Conservation (phyloP, 1,140 invertebrate genomes). For the Hylaeus volcanicus region DNA sequence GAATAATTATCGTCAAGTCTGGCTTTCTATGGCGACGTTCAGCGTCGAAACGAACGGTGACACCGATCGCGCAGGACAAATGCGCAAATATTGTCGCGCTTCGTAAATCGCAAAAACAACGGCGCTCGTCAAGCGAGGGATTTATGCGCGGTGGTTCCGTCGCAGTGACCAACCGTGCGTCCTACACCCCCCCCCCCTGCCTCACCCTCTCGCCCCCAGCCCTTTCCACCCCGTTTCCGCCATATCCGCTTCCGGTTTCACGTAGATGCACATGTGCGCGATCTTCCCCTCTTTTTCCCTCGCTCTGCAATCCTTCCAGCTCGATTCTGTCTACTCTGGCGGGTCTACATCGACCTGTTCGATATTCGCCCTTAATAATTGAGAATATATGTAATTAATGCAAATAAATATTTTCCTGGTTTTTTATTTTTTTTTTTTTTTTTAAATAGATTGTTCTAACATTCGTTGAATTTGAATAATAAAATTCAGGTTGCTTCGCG, state of each 20-base stretch:
- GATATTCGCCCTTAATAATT: too few relatives aligned
- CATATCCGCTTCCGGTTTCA: slow-evolving; percentile 59
- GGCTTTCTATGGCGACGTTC: background rate
- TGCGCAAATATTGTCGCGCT: slow-evolving; percentile 60
- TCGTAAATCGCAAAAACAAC: slow-evolving; percentile 65
- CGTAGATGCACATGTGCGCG: slow-evolving; percentile 53
- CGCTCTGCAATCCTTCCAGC: background rate
- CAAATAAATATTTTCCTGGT: too few relatives aligned
- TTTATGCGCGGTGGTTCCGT: slow-evolving; percentile 59
- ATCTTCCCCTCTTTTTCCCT: background rate
- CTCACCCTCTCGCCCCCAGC: slow-evolving; percentile 1
- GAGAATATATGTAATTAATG: too few relatives aligned
- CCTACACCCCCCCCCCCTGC: background rate
- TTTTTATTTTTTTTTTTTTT: too few relatives aligned
- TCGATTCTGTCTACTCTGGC: too few relatives aligned
- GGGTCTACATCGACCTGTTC: too few relatives aligned
- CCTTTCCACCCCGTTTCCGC: slow-evolving; percentile 41
- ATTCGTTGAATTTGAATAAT: too few relatives aligned
- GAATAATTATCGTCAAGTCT: slow-evolving; percentile 47
- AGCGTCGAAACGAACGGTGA: slow-evolving; percentile 31
- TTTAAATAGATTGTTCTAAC: too few relatives aligned
- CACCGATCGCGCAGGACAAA: slow-evolving; percentile 55
- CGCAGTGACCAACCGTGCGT: slow-evolving; percentile 34
- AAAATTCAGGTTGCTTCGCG: too few relatives aligned
- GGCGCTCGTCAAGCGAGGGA: slow-evolving; percentile 56